Percentiles rank a stretch among this genome's conserved stretches.
Conservation (phyloP, 2,888 invertebrate species). For the Andrena marginata region DNA sequence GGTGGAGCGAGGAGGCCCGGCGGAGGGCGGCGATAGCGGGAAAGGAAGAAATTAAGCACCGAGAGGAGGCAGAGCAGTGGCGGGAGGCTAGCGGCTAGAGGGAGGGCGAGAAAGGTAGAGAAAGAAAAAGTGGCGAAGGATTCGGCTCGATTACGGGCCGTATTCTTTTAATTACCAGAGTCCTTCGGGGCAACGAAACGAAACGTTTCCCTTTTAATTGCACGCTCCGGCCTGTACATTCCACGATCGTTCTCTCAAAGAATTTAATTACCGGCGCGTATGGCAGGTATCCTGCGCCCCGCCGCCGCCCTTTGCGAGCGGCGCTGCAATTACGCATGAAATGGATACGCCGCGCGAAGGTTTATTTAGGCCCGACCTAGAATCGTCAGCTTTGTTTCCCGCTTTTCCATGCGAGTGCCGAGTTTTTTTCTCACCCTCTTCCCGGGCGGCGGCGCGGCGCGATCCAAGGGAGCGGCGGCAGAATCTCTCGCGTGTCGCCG, state of each 20-base stretch:
- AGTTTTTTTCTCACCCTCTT: slow-evolving; percentile 29
- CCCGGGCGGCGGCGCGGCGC: not conserved
- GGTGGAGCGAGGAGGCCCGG: slow-evolving; percentile 2
- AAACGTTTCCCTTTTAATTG: slow-evolving; percentile 84
- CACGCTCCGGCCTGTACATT: slow-evolving; percentile 81
- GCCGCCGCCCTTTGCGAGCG: slow-evolving; percentile 47
- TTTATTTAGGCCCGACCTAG: slow-evolving; percentile 71
- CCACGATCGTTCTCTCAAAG: slow-evolving; percentile 84
- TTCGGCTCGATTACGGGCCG: slow-evolving; percentile 79
- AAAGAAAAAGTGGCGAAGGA: slow-evolving; percentile 60
- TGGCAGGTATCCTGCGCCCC: slow-evolving; percentile 69
- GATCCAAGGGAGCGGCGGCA: not conserved
- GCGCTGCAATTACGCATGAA: slow-evolving; percentile 71
- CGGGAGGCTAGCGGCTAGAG: slow-evolving; percentile 1
- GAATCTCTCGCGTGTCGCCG: slow-evolving; percentile 6
- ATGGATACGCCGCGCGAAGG: slow-evolving; percentile 72
- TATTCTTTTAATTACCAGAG: slow-evolving; percentile 84
- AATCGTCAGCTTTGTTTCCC: slow-evolving; percentile 50
- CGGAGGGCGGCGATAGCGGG: slow-evolving; percentile 16
- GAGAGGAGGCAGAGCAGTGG: not conserved
- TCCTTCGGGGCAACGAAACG: slow-evolving; percentile 78
- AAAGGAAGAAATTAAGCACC: slow-evolving; percentile 48
- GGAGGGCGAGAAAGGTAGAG: slow-evolving; percentile 42
- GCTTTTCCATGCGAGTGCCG: not conserved
- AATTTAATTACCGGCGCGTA: slow-evolving; percentile 83